Percentiles rank a stretch among this genome's conserved stretches.
Evolutionary conservation across 1,140 invertebrate genomes (phyloP).

Genomic region (Acromyrmex heyeri): DNA sequence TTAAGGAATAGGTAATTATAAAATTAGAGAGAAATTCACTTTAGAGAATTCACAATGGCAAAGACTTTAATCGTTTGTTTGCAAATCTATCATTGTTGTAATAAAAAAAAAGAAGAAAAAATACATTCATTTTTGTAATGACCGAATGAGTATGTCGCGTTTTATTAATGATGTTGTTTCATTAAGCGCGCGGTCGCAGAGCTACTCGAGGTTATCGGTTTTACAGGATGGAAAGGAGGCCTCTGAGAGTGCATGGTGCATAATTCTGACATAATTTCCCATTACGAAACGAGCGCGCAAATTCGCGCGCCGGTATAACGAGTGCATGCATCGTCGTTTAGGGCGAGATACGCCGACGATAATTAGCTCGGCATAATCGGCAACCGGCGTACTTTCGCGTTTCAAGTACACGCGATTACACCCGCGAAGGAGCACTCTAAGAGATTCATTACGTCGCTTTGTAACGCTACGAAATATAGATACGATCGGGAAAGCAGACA

Average conservation of each 20-base stretch:
- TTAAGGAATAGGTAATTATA: not conserved
- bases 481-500: not conserved
- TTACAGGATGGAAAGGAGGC: constrained; percentile 60
- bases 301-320: constrained; percentile 25
- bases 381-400: constrained; percentile 10
- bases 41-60: not conserved
- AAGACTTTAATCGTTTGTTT: not conserved
- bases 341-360: constrained; percentile 37
- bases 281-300: constrained; percentile 66
- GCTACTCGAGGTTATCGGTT: constrained; percentile 71
- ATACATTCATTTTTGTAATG: constrained; percentile 43
- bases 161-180: constrained; percentile 76
- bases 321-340: constrained; percentile 51
- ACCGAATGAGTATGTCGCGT: constrained; percentile 62
- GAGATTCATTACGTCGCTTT: constrained; percentile 36
- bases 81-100: not conserved
- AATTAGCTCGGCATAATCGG: constrained; percentile 58
- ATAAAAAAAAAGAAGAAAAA: not conserved
- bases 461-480: not conserved
- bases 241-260: constrained; percentile 18
- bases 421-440: constrained; percentile 2
- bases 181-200: constrained; percentile 64
- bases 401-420: constrained; percentile 12
- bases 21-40: not conserved
- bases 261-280: constrained; percentile 73